Evolutionary conservation across 2,888 invertebrate species (phyloP).

Genomic region (Linhomoeus sp.): DNA sequence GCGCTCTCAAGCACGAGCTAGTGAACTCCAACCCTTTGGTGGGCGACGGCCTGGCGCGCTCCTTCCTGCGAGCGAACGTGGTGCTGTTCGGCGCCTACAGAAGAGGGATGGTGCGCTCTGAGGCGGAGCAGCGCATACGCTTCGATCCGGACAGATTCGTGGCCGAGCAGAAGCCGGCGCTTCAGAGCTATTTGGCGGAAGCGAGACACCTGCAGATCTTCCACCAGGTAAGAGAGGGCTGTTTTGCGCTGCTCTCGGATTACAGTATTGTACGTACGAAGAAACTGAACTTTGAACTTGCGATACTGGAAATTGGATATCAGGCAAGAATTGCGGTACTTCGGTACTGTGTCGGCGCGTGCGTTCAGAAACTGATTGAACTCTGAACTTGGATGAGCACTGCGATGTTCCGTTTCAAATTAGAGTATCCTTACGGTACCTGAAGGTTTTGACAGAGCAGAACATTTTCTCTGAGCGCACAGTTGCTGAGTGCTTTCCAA

Average conservation of each 20-base stretch:
- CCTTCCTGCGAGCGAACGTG: conserved; percentile 72
- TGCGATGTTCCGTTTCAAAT: no score
- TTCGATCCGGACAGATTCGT: conserved; percentile 9
- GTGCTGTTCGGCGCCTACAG: conserved; percentile 73
- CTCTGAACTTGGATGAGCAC: no score
- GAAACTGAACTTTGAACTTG: no score
- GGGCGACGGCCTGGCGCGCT: conserved; percentile 77
- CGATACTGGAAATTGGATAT: no score
- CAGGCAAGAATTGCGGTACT: no score
- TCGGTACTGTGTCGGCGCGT: no score
- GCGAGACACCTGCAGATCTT: conserved; percentile 84
- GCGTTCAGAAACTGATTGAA: no score
- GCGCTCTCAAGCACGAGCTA: conserved; percentile 52
- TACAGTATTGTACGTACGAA: background rate
- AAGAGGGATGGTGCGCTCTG: background rate
- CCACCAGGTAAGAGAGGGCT: conserved; percentile 46
- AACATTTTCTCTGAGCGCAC: no score
- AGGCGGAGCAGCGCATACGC: no score
- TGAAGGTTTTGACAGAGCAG: no score
- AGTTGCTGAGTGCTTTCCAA: no score
- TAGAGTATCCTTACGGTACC: no score
- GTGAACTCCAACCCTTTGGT: conserved; percentile 45
- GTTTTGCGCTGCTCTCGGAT: background rate
- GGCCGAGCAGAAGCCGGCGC: conserved; percentile 8
- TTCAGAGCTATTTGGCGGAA: conserved; percentile 35